Evolutionary conservation across 2,888 invertebrate species (phyloP).

Genomic region (Stenotaenia linearis): DNA sequence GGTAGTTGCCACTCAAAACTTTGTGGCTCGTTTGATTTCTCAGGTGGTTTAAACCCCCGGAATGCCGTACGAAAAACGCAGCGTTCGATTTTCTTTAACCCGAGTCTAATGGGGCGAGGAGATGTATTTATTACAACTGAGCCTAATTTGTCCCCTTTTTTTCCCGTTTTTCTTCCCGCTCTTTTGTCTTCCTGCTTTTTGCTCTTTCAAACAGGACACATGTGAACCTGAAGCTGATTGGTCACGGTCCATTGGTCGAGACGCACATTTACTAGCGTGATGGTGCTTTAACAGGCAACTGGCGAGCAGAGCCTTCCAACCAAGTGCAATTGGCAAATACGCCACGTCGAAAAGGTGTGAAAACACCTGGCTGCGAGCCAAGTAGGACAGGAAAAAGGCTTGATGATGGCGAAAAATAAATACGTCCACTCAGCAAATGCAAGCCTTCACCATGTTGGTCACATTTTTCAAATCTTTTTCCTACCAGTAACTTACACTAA

Average conservation of each 20-base stretch:
- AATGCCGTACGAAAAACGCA: not conserved
- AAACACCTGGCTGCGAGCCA: slow-evolving; percentile 15
- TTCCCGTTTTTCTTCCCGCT: not conserved
- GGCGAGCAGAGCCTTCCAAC: not conserved
- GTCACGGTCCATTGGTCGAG: slow-evolving; percentile 14
- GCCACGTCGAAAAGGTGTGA: slow-evolving; percentile 15
- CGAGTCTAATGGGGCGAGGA: slow-evolving; percentile 27
- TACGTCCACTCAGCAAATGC: slow-evolving; percentile 22
- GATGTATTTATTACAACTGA: slow-evolving; percentile 30
- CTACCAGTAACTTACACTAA: not conserved
- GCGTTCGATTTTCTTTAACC: not conserved
- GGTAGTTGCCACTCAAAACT: slow-evolving; percentile 29
- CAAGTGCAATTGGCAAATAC: slow-evolving; percentile 9
- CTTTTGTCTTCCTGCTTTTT: not conserved
- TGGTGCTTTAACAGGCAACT: slow-evolving; percentile 17
- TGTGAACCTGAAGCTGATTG: slow-evolving; percentile 24
- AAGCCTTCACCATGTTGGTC: not conserved
- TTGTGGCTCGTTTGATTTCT: slow-evolving; percentile 27
- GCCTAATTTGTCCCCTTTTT: slow-evolving; percentile 29
- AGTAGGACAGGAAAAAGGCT: slow-evolving; percentile 5
- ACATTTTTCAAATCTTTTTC: slow-evolving; percentile 11
- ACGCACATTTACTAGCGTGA: slow-evolving; percentile 22
- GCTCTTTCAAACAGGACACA: slow-evolving; percentile 2
- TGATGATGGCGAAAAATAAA: not conserved
- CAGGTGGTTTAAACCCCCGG: slow-evolving; percentile 24